These are phyloP conservation scores for Porites divaricata DNA, from an alignment of 92 coral and sea anemone species.

Conservation along the genomic window DNA sequence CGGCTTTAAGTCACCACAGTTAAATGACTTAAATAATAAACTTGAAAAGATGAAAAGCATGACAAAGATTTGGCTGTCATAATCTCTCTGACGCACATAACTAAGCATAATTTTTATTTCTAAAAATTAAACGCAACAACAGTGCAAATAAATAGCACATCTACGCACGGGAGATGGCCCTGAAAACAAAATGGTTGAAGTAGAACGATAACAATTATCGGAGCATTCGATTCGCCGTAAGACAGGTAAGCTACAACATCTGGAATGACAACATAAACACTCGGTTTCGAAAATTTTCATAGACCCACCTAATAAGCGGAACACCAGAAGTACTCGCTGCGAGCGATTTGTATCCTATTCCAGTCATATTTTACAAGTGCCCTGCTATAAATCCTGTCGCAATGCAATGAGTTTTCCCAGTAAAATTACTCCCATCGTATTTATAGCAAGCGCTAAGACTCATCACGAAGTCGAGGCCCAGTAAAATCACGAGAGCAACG, in stretches of 20 bases:
- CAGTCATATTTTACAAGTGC: slow-evolving; percentile 17
- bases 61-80: too few relatives aligned
- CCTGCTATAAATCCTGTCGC: neutral
- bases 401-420: slow-evolving; percentile 21
- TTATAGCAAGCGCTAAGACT: slow-evolving; percentile 6
- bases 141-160: neutral
- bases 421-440: slow-evolving; percentile 28
- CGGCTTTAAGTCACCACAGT: too few relatives aligned
- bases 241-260: neutral
- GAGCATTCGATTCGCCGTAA: neutral
- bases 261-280: neutral
- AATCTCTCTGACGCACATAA: too few relatives aligned
- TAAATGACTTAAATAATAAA: too few relatives aligned
- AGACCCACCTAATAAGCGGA: slow-evolving; percentile 58
- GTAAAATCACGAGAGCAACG: neutral
- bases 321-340: slow-evolving; percentile 46
- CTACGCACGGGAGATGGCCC: neutral
- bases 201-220: neutral
- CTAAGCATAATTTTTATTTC: too few relatives aligned
- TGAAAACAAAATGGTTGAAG: neutral
- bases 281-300: neutral
- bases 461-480: slow-evolving; percentile 37
- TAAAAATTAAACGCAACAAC: neutral
- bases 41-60: too few relatives aligned
- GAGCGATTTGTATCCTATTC: slow-evolving; percentile 41